Evolutionary conservation across 2,113 vertebrate genomes (phyloP).

Genomic region (Crotalus helleri): DNA sequence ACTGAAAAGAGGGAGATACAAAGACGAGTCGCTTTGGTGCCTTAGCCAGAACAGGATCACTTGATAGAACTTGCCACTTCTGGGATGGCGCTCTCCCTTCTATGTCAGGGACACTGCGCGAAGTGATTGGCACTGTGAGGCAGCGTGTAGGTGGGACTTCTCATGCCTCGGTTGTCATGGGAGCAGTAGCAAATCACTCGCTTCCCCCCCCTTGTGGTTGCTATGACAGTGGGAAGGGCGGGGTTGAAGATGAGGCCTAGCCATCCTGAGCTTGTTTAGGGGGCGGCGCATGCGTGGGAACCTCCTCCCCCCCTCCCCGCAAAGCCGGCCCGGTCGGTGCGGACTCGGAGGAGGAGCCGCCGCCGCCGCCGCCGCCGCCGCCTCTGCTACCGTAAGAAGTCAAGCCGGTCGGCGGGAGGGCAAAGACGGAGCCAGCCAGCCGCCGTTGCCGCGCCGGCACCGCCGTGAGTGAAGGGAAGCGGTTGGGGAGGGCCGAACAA

Average conservation of each 20-base stretch:
- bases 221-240: not conserved
- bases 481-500: not conserved
- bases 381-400: conserved; percentile 29
- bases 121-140: not conserved
- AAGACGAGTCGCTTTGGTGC: not conserved
- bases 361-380: not conserved
- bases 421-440: not conserved
- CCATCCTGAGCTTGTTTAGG: not conserved
- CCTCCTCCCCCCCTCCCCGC: not conserved
- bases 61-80: not conserved
- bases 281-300: not conserved
- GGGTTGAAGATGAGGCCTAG: not conserved
- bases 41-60: not conserved
- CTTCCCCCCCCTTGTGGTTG: not conserved
- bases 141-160: not conserved
- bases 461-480: not conserved
- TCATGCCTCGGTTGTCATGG: not conserved
- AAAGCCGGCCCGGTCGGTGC: conserved; percentile 3
- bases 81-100: not conserved
- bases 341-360: not conserved
- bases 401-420: not conserved
- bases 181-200: not conserved
- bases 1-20: not conserved
- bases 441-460: not conserved
- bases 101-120: not conserved